These are phyloP conservation scores for Pseudolaguvia tuberculata DNA, from an alignment of 2,113 vertebrate species.

Conservation along the genomic window DNA sequence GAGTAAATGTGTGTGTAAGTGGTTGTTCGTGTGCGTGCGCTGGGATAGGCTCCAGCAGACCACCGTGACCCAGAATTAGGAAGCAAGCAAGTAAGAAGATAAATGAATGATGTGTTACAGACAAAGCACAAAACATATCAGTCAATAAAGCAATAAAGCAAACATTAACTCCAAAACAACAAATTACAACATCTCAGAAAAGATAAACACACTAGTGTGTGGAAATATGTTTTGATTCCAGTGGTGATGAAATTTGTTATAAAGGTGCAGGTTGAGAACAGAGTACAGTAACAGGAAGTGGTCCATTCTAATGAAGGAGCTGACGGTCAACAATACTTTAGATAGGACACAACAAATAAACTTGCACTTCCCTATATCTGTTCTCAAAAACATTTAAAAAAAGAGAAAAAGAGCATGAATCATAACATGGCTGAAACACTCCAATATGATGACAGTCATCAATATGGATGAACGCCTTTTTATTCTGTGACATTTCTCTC, in stretches of 20 bases:
- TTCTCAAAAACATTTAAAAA: not conserved
- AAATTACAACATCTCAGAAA: not conserved
- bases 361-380: not conserved
- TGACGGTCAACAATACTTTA: not conserved
- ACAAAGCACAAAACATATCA: not conserved
- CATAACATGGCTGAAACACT: not conserved
- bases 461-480: not conserved
- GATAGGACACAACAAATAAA: not conserved
- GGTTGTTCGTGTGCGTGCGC: too few relatives aligned
- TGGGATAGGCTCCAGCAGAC: too few relatives aligned
- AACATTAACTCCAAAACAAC: not conserved
- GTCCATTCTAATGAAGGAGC: slow-evolving; percentile 19
- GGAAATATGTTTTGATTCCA: not conserved
- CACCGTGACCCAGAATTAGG: too few relatives aligned
- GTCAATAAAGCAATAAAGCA: not conserved
- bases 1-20: too few relatives aligned
- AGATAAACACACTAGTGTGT: not conserved
- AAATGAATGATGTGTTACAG: too few relatives aligned
- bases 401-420: not conserved
- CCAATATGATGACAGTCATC: not conserved
- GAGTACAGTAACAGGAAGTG: slow-evolving; percentile 39
- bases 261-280: not conserved
- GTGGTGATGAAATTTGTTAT: not conserved
- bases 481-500: slow-evolving; percentile 32
- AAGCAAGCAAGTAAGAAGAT: too few relatives aligned